Base-by-base conservation (phyloP, 2,888 invertebrate species). In the Taphrorychus bicolor region DNA sequence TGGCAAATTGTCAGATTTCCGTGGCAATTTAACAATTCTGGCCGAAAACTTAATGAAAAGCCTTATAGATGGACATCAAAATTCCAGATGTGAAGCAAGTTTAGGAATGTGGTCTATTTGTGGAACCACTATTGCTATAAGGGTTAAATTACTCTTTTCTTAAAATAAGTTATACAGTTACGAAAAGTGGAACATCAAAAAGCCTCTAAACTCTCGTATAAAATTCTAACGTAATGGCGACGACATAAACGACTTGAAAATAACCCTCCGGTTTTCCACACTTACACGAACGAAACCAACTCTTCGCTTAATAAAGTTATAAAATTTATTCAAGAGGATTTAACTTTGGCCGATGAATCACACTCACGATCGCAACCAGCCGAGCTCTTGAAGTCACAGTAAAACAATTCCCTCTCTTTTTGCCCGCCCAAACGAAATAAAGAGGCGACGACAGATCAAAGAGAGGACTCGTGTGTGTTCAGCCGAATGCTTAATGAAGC, bases 291-390 rank as follows among this genome's bases (percentile, higher is more conserved):
- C 53, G 52, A 61, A 59, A 58, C 54, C 62, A 63, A 42, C 58
- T 63, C 42, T 57, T 42, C 56, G 57, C 60, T 64, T 64, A 69
- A 69, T 69, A 68, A 68, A 63, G 69, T 60, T 52, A 59, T 64
- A 64, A 64, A 69, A 69, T 69, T 69, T 69, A 69, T 69, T 69
- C 69, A 64, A 69, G 64, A 64, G 64, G 68, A 58, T 68, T 63
- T 63, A 59, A 63, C 53, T 62, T 52, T 18, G 19, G 41, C 54
- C 63, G 54, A 68, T 68, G 63, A 68, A 68, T 68, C 68, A 68
- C 69, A 69, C 64, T 69, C 40, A 52, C 19, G 59, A 69, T 69
- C 69, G 59, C 48, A 57, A 48, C 64, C 69, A 69, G 59, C 64
- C 56, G 69, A 64, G 57, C 52, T 45, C 64, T 64, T 32, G 66